Evolutionary conservation across 2,888 invertebrate species (phyloP).

Genomic region (Cinara cedri): DNA sequence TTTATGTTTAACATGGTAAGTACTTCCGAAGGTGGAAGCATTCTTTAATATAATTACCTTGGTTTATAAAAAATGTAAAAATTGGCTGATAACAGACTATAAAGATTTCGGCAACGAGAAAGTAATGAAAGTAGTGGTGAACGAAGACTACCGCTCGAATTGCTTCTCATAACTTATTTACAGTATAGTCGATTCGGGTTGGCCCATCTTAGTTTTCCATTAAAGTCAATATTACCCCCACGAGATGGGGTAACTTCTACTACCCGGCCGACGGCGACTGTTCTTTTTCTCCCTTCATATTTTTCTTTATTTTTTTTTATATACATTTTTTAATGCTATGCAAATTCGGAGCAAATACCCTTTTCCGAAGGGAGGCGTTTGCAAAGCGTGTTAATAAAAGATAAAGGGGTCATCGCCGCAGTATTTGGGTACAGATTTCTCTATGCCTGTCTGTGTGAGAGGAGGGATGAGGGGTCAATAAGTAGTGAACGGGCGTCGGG

Average conservation of each 20-base stretch:
- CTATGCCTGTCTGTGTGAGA: neutral
- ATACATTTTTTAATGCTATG: conserved; percentile 47
- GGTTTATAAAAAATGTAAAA: conserved; percentile 31
- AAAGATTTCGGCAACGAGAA: neutral
- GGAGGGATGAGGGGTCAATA: neutral
- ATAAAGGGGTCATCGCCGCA: conserved; percentile 45
- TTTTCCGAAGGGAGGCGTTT: conserved; percentile 14
- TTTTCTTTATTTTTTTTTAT: conserved; percentile 33
- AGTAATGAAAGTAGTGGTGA: neutral
- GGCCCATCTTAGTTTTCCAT: conserved; percentile 46
- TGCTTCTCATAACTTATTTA: conserved; percentile 34
- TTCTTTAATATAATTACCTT: neutral
- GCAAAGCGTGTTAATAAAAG: conserved; percentile 54
- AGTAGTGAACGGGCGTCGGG: conserved; percentile 8
- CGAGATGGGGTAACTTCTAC: neutral
- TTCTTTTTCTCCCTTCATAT: conserved; percentile 19
- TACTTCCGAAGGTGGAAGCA: neutral
- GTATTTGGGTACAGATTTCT: conserved; percentile 51
- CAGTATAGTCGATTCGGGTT: neutral
- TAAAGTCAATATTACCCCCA: conserved; percentile 41
- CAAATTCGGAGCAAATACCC: conserved; percentile 38
- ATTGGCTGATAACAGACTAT: conserved; percentile 1
- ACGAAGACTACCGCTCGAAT: conserved; percentile 4
- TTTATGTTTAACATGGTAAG: neutral
- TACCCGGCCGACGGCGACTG: neutral